Conservation (phyloP, 2,797 vertebrate genomes). For the Alca torda region DNA sequence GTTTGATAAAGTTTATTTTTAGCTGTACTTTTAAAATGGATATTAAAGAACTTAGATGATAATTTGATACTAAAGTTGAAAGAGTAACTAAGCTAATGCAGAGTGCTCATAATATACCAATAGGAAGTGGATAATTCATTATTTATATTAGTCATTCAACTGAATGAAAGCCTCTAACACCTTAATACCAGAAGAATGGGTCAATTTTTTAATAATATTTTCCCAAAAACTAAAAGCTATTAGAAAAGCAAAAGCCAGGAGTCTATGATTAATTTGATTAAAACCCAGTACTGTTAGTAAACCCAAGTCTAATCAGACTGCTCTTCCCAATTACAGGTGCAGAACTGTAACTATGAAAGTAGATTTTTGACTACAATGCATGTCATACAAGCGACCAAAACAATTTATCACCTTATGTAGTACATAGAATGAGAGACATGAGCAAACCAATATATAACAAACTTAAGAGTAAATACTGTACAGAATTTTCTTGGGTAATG, state of each 20-base stretch:
- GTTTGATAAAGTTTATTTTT: not conserved
- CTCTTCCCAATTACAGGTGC: not conserved
- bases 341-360: not conserved
- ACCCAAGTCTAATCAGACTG: not conserved
- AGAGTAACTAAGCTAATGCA: not conserved
- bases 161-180: not conserved
- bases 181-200: not conserved
- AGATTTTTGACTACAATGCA: not conserved
- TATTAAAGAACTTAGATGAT: not conserved
- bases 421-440: not conserved
- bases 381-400: not conserved
- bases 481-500: not conserved
- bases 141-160: not conserved
- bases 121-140: not conserved
- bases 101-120: not conserved
- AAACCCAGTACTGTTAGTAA: not conserved
- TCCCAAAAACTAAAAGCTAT: not conserved
- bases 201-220: not conserved
- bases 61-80: not conserved
- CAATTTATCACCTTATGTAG: not conserved
- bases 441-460: not conserved
- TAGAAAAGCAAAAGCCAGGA: not conserved
- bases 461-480: not conserved
- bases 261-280: not conserved
- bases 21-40: not conserved